These are phyloP conservation scores for Crocallis elinguaria DNA, from an alignment of 2,888 invertebrate genomes.

Conservation along the genomic window DNA sequence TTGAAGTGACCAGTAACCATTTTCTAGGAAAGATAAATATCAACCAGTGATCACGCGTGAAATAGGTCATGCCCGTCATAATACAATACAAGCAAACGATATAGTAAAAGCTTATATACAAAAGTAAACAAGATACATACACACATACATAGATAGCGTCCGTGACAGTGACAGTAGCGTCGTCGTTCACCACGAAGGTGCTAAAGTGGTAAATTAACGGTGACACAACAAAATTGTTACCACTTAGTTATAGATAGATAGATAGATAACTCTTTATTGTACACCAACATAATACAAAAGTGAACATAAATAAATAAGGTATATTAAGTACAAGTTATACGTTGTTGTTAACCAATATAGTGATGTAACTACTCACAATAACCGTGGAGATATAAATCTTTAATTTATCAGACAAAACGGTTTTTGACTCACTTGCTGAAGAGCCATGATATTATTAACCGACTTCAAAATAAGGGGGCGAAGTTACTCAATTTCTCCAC, in stretches of 20 bases:
- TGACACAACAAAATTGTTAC: constrained; percentile 39
- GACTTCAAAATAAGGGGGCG: too few relatives aligned
- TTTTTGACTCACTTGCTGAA: constrained; percentile 8
- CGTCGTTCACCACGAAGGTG: constrained; percentile 33
- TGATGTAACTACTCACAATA: constrained; percentile 28
- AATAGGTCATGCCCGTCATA: background rate
- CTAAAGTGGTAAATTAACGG: constrained; percentile 50
- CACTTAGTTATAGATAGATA: too few relatives aligned
- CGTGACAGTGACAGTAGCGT: constrained; percentile 62
- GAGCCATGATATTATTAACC: constrained; percentile 28
- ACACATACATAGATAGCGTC: background rate
- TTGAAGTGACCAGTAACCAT: background rate
- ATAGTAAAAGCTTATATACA: background rate
- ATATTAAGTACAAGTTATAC: too few relatives aligned
- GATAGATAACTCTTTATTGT: too few relatives aligned
- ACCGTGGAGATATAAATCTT: constrained; percentile 33
- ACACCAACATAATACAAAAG: too few relatives aligned
- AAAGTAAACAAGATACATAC: background rate
- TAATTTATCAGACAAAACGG: constrained; percentile 29
- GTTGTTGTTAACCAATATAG: constrained; percentile 26
- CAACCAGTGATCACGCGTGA: background rate
- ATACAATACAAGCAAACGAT: background rate
- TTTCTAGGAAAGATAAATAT: background rate
- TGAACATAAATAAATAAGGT: too few relatives aligned
- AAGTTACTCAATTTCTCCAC: too few relatives aligned